These are phyloP conservation scores for Leptinotarsa tumamoca DNA, from an alignment of 2,888 invertebrate species.

Conservation along the genomic window DNA sequence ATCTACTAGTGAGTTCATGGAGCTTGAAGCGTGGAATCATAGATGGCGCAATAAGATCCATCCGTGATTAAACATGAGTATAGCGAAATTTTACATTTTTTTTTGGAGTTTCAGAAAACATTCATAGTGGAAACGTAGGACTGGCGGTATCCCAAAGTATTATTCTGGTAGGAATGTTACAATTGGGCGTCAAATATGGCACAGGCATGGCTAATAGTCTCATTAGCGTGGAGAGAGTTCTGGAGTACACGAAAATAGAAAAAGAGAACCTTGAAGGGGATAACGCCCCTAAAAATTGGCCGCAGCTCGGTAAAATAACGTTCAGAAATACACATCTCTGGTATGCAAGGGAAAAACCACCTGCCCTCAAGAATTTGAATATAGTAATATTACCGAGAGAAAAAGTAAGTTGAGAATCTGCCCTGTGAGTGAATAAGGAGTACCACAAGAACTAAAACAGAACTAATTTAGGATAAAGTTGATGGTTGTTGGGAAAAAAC, in stretches of 20 bases:
- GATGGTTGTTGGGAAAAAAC: no score
- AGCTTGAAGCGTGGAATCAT: background rate
- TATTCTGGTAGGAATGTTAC: slow-evolving; percentile 83
- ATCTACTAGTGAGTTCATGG: background rate
- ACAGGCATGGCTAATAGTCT: slow-evolving; percentile 81
- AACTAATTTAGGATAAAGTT: no score
- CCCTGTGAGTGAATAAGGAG: background rate
- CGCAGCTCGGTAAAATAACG: slow-evolving; percentile 70
- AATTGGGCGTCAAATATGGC: slow-evolving; percentile 82
- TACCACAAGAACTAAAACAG: background rate
- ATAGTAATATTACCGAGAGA: slow-evolving; percentile 73
- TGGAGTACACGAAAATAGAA: slow-evolving; percentile 82
- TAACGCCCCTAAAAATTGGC: slow-evolving; percentile 73
- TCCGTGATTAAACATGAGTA: background rate
- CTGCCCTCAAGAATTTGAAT: slow-evolving; percentile 79
- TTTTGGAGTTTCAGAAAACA: slow-evolving; percentile 63
- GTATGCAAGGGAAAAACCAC: slow-evolving; percentile 73
- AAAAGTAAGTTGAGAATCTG: slow-evolving; percentile 68
- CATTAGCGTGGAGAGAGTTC: slow-evolving; percentile 83
- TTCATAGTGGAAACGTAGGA: slow-evolving; percentile 77
- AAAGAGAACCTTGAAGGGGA: slow-evolving; percentile 74
- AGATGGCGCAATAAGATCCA: background rate
- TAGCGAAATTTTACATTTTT: background rate
- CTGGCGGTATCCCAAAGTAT: slow-evolving; percentile 79
- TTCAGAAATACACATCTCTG: slow-evolving; percentile 74